Evolutionary conservation across 1,140 invertebrate genomes (phyloP).

Genomic region (Atta cephalotes): DNA sequence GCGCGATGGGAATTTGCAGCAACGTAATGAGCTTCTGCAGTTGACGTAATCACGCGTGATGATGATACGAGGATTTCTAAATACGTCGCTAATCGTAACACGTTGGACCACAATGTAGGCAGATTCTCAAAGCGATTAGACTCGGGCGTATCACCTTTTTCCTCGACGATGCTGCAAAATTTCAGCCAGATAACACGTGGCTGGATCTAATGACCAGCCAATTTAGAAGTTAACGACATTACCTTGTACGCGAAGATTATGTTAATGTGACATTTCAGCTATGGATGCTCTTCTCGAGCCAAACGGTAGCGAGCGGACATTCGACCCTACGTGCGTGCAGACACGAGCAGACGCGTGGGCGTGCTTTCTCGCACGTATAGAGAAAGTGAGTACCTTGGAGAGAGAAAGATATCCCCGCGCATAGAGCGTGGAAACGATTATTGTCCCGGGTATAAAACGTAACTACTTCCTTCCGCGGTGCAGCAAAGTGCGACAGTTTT

Average conservation of each 20-base stretch:
- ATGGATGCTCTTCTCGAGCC: conserved; percentile 46
- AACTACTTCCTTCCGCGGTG: conserved; percentile 79
- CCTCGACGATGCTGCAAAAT: conserved; percentile 42
- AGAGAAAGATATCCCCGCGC: conserved; percentile 40
- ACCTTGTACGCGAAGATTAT: conserved; percentile 70
- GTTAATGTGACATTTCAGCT: conserved; percentile 71
- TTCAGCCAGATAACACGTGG: conserved; percentile 52
- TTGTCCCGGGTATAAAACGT: conserved; percentile 79
- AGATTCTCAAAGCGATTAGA: conserved; percentile 45
- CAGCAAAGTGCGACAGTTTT: conserved; percentile 78
- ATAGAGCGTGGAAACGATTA: conserved; percentile 79
- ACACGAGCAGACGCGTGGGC: neutral
- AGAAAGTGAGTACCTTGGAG: conserved; percentile 24
- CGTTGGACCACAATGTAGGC: conserved; percentile 33
- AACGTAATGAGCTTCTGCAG: conserved; percentile 6
- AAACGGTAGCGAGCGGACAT: neutral
- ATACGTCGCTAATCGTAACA: conserved; percentile 39
- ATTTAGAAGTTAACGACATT: conserved; percentile 71
- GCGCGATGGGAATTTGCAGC: neutral
- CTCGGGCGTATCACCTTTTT: conserved; percentile 11
- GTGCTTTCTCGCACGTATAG: neutral
- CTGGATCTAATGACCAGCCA: conserved; percentile 55
- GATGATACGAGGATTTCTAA: conserved; percentile 10
- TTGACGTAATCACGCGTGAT: conserved; percentile 46
- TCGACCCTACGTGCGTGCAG: neutral